phyloP scores from a whole-genome alignment of 2,888 invertebrate species.

The Iphiclides podalirius region DNA sequence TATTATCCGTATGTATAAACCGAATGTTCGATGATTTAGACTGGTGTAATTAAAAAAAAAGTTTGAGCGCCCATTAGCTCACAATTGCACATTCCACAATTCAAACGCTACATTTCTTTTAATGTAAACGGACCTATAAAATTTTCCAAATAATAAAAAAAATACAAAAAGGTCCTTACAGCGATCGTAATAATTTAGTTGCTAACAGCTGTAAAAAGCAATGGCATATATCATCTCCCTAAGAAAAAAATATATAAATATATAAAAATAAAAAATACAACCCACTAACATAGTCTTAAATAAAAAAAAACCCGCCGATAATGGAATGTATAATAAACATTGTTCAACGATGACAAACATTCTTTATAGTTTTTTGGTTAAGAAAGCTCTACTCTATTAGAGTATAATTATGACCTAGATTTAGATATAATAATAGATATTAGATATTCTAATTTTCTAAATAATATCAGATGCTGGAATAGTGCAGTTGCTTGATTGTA shows the following conservation, averaged over 20 bases:
- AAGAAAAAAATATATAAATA: neutral
- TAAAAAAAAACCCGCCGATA: neutral
- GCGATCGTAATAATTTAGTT: too few relatives aligned
- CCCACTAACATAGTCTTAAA: neutral
- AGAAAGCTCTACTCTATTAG: neutral
- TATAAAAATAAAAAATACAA: slow-evolving; percentile 2
- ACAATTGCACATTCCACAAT: neutral
- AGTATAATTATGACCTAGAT: neutral
- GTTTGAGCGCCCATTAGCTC: slow-evolving; percentile 1
- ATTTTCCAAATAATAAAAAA: neutral
- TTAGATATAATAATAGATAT: neutral
- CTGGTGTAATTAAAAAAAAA: slow-evolving; percentile 19
- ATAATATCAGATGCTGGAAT: neutral
- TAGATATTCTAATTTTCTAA: neutral
- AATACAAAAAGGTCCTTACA: neutral
- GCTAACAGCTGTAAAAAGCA: too few relatives aligned
- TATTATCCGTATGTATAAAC: slow-evolving; percentile 27
- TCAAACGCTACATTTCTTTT: slow-evolving; percentile 5
- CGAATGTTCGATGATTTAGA: slow-evolving; percentile 38
- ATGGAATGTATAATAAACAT: slow-evolving; percentile 19
- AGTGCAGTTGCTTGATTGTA: neutral
- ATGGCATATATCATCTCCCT: neutral
- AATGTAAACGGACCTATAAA: neutral
- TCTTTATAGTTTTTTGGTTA: neutral
- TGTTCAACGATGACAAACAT: too few relatives aligned